These are phyloP conservation scores for Mico argentatus DNA, from an alignment of 2,797 vertebrate genomes.

Conservation along the genomic window DNA sequence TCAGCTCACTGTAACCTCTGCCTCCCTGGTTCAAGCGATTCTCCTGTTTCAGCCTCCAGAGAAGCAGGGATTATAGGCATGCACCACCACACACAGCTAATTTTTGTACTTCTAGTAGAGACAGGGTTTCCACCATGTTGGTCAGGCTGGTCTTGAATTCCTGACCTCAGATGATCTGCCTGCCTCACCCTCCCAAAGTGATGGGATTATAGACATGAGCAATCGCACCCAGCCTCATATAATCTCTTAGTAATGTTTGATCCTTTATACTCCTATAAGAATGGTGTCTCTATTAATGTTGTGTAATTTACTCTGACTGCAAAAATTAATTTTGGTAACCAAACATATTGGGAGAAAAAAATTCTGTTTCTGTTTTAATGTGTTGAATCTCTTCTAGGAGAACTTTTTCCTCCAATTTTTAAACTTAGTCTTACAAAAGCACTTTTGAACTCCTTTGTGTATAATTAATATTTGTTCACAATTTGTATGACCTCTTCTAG, in stretches of 20 bases:
- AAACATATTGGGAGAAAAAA: neutral
- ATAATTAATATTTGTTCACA: slow-evolving; percentile 53
- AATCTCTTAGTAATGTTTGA: neutral
- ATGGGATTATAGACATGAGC: no score
- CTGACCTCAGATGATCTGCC: no score
- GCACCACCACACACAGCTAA: no score
- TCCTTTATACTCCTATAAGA: neutral
- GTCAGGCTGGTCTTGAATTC: no score
- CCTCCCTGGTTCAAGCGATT: no score
- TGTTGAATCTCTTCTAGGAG: neutral
- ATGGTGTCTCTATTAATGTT: neutral
- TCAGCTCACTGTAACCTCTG: no score
- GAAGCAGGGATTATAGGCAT: no score
- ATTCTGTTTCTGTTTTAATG: slow-evolving; percentile 6
- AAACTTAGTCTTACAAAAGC: slow-evolving; percentile 13
- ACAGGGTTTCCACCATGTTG: no score
- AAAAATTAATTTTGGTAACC: neutral
- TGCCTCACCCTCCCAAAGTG: no score
- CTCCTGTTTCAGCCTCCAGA: no score
- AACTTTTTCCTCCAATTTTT: neutral
- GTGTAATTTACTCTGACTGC: neutral
- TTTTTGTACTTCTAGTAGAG: no score
- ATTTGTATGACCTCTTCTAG: neutral
- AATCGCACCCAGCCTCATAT: neutral
- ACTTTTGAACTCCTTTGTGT: slow-evolving; percentile 4